These are phyloP conservation scores for Metopolophium dirhodum DNA, from an alignment of 1,140 invertebrate genomes.

Conservation along the genomic window DNA sequence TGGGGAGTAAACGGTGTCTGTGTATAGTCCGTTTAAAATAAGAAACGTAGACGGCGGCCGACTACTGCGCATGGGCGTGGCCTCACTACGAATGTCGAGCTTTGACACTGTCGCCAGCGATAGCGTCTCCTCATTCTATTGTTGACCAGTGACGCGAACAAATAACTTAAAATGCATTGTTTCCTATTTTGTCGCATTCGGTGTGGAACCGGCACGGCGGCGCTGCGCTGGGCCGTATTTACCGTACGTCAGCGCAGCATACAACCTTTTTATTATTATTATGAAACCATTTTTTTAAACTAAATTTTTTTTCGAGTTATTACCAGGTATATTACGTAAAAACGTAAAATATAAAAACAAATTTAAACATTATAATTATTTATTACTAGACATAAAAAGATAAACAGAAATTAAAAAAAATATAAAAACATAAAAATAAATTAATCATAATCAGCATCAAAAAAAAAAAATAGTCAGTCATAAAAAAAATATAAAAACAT, in stretches of 20 bases:
- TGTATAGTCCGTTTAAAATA: too few relatives aligned
- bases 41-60: too few relatives aligned
- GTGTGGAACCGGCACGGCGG: neutral
- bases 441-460: neutral
- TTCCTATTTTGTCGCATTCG: neutral
- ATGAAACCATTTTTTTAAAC: neutral
- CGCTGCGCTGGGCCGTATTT: neutral
- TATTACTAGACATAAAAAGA: neutral
- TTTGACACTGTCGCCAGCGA: too few relatives aligned
- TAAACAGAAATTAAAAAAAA: neutral
- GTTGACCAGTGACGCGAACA: too few relatives aligned
- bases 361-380: neutral
- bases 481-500: neutral
- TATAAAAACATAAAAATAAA: neutral
- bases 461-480: too few relatives aligned
- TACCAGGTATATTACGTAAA: neutral
- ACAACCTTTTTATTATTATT: neutral
- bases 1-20: too few relatives aligned
- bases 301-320: neutral
- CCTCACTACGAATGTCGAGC: too few relatives aligned
- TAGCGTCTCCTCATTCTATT: too few relatives aligned
- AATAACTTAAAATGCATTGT: too few relatives aligned
- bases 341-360: neutral
- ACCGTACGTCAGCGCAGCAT: neutral
- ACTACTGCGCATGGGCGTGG: too few relatives aligned